phyloP scores from a whole-genome alignment of 2,113 vertebrate species.

The Gymnobelideus leadbeateri region DNA sequence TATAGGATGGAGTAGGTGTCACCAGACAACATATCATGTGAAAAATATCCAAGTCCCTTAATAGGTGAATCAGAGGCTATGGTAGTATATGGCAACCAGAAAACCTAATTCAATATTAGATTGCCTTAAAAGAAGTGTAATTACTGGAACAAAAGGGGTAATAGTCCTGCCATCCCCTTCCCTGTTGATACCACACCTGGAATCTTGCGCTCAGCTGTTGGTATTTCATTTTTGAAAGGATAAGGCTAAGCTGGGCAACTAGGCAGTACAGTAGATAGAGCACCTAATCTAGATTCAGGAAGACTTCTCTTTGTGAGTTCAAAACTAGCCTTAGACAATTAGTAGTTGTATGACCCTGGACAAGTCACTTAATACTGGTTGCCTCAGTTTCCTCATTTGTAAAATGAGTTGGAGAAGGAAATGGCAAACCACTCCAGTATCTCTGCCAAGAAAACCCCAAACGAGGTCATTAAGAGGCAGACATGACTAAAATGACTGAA shows the following conservation, averaged over 20 bases:
- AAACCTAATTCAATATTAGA: background rate
- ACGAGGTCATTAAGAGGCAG: background rate
- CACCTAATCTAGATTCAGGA: no score
- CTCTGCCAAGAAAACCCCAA: background rate
- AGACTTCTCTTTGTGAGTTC: no score
- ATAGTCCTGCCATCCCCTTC: background rate
- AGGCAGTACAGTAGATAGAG: background rate
- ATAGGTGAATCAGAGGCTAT: background rate
- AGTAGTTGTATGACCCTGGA: no score
- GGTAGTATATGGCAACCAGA: background rate
- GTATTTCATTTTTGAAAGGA: background rate
- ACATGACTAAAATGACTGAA: background rate
- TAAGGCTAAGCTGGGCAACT: background rate
- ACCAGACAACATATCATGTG: background rate
- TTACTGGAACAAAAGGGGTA: background rate
- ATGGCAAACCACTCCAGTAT: no score
- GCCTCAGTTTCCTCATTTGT: no score
- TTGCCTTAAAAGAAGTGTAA: background rate
- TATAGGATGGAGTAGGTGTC: background rate
- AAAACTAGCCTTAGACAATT: no score
- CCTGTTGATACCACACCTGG: background rate
- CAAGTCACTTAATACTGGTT: no score
- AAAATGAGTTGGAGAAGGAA: no score
- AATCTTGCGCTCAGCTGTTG: background rate
- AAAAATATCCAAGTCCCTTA: background rate